Base-by-base conservation (phyloP, 2,888 invertebrate species). In the Polia nebulosa region DNA sequence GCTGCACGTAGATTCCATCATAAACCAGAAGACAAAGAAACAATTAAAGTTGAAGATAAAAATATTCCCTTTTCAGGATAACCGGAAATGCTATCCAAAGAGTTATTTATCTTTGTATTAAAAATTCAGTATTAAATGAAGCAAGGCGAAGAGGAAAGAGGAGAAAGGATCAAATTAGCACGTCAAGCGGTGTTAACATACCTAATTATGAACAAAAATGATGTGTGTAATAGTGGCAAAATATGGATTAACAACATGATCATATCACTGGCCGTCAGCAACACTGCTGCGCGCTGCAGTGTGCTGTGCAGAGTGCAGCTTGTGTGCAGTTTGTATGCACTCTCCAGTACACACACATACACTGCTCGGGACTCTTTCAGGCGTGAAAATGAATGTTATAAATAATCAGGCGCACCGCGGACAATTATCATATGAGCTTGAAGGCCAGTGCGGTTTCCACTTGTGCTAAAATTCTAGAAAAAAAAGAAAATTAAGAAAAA, bases 361-460 rank as follows among this genome's bases (percentile, higher is more conserved):
- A 75, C 67, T 62, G 47, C 65, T 74, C 63, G 76, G 84, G 77
- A 89, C 77, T 90, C 94, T 91, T 92, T 96, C 94, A 94, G 93
- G 91, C 96, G 95, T 96, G 93, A 96, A 95, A 94, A 92, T 94
- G 93, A 95, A 96, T 95, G 96, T 96, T 96, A 96, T 96, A 96
- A 95, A 96, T 95, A 91, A 88, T 90, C 92, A 92, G 85, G 90
- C 91, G 87, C 90, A 87, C 85, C 82, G 88, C 88, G 81, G 87
- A 87, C 89, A 89, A 94, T 94, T 92, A 94, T 92, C 95, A 96
- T 94, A 96, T 92, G 89, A 91, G 93, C 91, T 91, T 89, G 91
- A 91, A 91, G 91, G 89, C 91, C 90, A 90, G 92, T 90, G 90
- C 89, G 83, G 93, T 90, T 90, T 90, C 88, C 87, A 92, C 92